phyloP scores from a whole-genome alignment of 2,797 vertebrate species.

The Florisuga fusca region DNA sequence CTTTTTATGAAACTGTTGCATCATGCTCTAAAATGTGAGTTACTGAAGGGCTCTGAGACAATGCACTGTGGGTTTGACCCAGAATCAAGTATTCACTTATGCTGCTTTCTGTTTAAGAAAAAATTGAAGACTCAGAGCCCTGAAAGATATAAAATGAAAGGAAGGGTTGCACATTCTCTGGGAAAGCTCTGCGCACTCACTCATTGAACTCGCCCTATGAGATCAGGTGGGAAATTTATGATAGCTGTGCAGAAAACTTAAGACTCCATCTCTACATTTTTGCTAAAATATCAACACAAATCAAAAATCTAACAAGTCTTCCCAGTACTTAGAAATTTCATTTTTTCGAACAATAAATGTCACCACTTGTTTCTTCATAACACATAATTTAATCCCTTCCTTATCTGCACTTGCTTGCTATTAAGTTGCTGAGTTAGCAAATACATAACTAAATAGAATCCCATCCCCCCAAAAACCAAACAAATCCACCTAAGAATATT shows the following conservation, averaged over 20 bases:
- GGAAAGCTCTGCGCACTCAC: neutral
- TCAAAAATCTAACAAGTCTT: neutral
- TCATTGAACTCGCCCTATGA: neutral
- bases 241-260: neutral
- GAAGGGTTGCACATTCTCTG: neutral
- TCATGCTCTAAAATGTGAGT: slow-evolving; percentile 1
- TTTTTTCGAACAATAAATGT: neutral
- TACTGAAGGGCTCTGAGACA: slow-evolving; percentile 11
- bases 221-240: neutral
- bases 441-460: neutral
- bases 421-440: neutral
- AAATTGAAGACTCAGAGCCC: neutral
- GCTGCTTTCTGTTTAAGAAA: neutral
- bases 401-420: neutral
- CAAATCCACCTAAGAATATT: neutral
- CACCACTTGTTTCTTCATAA: neutral
- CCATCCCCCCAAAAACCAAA: accelerated
- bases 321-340: neutral
- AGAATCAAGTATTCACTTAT: slow-evolving; percentile 23
- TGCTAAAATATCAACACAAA: neutral
- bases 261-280: neutral
- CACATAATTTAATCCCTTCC: neutral
- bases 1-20: slow-evolving; percentile 12
- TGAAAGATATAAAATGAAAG: neutral
- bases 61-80: slow-evolving; percentile 39